Evolutionary conservation across 1,140 invertebrate species (phyloP), one percentile per base, ranked within the genome.

Genomic region (Linepithema humile): DNA sequence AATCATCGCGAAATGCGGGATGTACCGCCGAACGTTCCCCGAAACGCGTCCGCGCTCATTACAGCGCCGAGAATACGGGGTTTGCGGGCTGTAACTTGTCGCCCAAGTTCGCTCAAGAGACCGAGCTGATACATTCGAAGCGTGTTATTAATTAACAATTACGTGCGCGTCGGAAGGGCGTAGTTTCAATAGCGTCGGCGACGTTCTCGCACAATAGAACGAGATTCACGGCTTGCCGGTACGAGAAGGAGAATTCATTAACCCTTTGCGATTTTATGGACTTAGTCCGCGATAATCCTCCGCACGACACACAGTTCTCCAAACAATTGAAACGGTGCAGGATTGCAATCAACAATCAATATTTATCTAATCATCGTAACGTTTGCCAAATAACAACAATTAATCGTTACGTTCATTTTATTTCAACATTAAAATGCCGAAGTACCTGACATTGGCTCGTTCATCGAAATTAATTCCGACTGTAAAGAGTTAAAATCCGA

Each of bases 121-220:
- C 1, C 23, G 32, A 60, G 53, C n/a, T 48, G 12, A 78, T 78
- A 26, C 12, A 70, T 40, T 67, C 45, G 6, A 53, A 67, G 64
- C 38, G 59, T 32, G 32, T 43, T 17, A 57, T 80, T 55, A 80
- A 70, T 80, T 80, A 70, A 78, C 40, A 73, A 74, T 73, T 73
- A 73, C 38, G 23, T 29, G 53, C 15, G 53, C 53, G 5, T 74
- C 38, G 38, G 32, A 32, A 32, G 26, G 10, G 10, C 74, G n/a
- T 20, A 17, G n/a, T 15, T 7, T 17, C 53, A 69, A 64, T 59
- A 6, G 10, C 26, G 23, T 55, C 26, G 4, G 4, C 59, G 59
- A 23, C 23, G 20, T n/a, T 45, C 1, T 75, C 32, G 9, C 15
- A 23, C 7, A 4, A 12, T 3, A 12, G 3, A 3, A 26, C 10